Percentiles rank a stretch among this genome's conserved stretches.
These are phyloP conservation scores for Oligia latruncula DNA, from an alignment of 2,888 invertebrate genomes.

Conservation along the genomic window DNA sequence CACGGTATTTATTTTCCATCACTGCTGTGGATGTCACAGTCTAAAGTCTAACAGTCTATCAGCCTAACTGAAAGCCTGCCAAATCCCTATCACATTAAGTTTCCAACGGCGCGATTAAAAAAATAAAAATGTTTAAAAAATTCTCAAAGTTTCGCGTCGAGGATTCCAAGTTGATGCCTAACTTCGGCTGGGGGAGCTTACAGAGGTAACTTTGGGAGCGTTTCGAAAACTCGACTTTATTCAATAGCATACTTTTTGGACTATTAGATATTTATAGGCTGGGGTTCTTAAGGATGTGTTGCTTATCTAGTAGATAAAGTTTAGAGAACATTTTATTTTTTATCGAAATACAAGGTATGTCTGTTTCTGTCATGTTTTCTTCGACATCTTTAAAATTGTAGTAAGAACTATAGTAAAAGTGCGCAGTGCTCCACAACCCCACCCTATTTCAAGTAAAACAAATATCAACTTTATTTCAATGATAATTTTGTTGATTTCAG, in stretches of 20 bases:
- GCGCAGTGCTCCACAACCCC: no score
- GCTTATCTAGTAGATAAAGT: neutral
- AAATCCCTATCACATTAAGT: conserved; percentile 71
- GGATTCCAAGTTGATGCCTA: conserved; percentile 75
- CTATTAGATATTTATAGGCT: conserved; percentile 68
- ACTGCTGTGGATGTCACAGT: neutral
- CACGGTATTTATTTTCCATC: neutral
- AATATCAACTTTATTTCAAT: no score
- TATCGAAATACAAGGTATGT: neutral
- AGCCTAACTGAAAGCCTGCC: conserved; percentile 61
- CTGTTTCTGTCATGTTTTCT: neutral
- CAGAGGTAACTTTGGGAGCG: conserved; percentile 72
- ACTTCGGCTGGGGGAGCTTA: conserved; percentile 79
- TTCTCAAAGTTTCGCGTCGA: conserved; percentile 77
- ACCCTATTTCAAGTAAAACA: no score
- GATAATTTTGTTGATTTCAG: no score
- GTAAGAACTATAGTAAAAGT: no score
- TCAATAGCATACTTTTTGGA: conserved; percentile 76
- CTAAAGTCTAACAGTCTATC: conserved; percentile 27
- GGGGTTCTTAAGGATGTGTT: neutral
- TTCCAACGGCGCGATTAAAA: conserved; percentile 76
- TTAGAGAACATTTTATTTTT: neutral
- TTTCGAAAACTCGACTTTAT: conserved; percentile 77
- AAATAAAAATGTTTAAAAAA: conserved; percentile 82
- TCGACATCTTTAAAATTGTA: neutral